Evolutionary conservation across 2,797 vertebrate genomes (phyloP), one percentile per base, ranked within the genome.

Genomic region (Enteromius anoplus): DNA sequence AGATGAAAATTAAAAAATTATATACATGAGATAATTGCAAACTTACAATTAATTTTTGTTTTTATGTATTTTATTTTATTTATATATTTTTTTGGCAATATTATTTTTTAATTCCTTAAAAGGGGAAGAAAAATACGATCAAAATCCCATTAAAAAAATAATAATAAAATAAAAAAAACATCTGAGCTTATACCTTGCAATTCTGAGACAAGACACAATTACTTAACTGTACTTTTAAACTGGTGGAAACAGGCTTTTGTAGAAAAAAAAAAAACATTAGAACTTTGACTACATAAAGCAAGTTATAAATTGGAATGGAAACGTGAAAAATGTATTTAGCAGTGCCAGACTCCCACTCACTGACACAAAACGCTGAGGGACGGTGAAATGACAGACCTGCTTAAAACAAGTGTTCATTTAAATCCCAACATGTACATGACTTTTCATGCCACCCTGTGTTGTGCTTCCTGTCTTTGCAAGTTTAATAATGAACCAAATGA

Each of bases 381-480:
- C 32, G 42, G 45, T 32, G 45, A 53, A 26, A 73, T 34, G 58
- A 73, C 40, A 72, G 69, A 55, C 17, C 55, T 23, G 70, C 34
- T 68, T 75, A 47, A 62, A 58, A 62, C 78, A 70, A 17, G 26
- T 49, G 42, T 75, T 83, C 2, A 34, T 77, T 70, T 71, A 32
- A 83, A 70, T 69, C 75, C 65, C 64, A 17, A 78, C 37, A 69
- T 68, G 75, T 70, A 83, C 81, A 70, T 58, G 64, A 51, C 42
- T 69, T 73, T 82, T 73, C 76, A 72, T 75, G 71, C 75, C 64
- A 65, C 81, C 51, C 40, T 70, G 75, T 68, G 78, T 80, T 82
- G 81, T 83, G 84, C 86, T 87, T 84, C 82, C 82, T 84, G 82
- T 81, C 62, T 87, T 87, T 86, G 66, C 80, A 66, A 84, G 83